Percentiles rank a stretch among this genome's conserved stretches.
These are phyloP conservation scores for Daktulosphaira vitifoliae DNA, from an alignment of 1,140 invertebrate genomes.

Conservation along the genomic window DNA sequence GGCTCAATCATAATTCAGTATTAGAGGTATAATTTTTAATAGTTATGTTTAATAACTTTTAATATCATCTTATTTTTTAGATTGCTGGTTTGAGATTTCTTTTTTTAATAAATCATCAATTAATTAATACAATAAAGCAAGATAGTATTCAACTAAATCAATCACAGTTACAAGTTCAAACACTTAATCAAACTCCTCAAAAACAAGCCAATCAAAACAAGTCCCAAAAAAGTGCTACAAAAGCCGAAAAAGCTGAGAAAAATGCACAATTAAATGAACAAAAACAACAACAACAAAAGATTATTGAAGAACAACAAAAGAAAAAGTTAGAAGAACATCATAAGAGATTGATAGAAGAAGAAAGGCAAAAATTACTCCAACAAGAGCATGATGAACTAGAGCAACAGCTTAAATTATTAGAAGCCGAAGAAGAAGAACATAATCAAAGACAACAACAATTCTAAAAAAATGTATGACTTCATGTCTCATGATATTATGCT, in stretches of 20 bases:
- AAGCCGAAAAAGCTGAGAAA: slow-evolving; percentile 14
- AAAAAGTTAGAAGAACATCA: slow-evolving; percentile 6
- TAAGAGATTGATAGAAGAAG: slow-evolving; percentile 1
- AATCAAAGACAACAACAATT: slow-evolving; percentile 17
- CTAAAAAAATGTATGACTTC: neutral
- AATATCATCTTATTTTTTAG: slow-evolving; percentile 54
- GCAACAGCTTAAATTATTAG: slow-evolving; percentile 16
- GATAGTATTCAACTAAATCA: slow-evolving; percentile 48
- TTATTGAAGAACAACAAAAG: slow-evolving; percentile 20
- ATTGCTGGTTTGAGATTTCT: slow-evolving; percentile 83
- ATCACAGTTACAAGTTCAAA: slow-evolving; percentile 18
- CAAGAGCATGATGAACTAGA: slow-evolving; percentile 19
- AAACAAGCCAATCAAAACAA: slow-evolving; percentile 14
- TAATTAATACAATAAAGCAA: slow-evolving; percentile 74
- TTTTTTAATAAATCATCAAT: slow-evolving; percentile 85
- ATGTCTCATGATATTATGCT: too few relatives aligned
- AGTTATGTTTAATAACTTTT: neutral
- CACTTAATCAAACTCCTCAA: slow-evolving; percentile 11
- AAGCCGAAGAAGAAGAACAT: slow-evolving; percentile 17
- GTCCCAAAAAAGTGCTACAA: slow-evolving; percentile 3
- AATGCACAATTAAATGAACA: neutral
- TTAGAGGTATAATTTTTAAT: slow-evolving; percentile 61
- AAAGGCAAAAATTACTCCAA: slow-evolving; percentile 23
- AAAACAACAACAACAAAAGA: slow-evolving; percentile 14
- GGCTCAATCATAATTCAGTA: slow-evolving; percentile 85